Evolutionary conservation across 2,113 vertebrate species (phyloP).

Genomic region (Labeo rohita): DNA sequence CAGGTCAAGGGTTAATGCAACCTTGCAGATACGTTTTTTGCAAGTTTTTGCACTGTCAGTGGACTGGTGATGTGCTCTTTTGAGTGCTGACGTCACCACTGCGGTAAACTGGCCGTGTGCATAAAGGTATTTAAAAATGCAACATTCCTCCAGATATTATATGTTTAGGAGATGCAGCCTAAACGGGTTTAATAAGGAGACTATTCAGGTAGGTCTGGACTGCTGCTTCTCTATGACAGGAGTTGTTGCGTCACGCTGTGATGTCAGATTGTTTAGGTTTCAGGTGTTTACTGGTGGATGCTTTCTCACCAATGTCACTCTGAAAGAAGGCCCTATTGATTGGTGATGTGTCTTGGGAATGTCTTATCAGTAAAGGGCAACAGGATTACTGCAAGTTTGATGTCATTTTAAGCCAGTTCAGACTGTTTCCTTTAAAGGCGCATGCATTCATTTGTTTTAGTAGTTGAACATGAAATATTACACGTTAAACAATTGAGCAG

Average conservation of each 20-base stretch:
- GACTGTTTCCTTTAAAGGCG: neutral
- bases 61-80: neutral
- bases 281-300: neutral
- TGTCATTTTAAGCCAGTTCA: neutral
- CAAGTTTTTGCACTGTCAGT: neutral
- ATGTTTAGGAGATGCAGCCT: neutral
- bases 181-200: neutral
- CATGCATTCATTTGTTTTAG: too few species aligned
- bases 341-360: neutral
- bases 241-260: conserved; percentile 22
- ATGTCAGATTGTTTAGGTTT: conserved; percentile 16
- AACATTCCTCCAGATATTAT: neutral
- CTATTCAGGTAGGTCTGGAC: neutral
- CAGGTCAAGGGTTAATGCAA: neutral
- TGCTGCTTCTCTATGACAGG: neutral
- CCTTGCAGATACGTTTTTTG: neutral
- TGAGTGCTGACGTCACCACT: conserved; percentile 41
- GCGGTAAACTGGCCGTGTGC: conserved; percentile 24
- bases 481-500: neutral
- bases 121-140: neutral
- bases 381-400: neutral
- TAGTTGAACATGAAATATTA: neutral
- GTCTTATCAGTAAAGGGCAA: neutral
- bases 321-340: neutral
- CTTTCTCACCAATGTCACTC: neutral